Base-by-base conservation (phyloP, 2,797 vertebrate genomes). In the Phrynocephalus vlangalii region DNA sequence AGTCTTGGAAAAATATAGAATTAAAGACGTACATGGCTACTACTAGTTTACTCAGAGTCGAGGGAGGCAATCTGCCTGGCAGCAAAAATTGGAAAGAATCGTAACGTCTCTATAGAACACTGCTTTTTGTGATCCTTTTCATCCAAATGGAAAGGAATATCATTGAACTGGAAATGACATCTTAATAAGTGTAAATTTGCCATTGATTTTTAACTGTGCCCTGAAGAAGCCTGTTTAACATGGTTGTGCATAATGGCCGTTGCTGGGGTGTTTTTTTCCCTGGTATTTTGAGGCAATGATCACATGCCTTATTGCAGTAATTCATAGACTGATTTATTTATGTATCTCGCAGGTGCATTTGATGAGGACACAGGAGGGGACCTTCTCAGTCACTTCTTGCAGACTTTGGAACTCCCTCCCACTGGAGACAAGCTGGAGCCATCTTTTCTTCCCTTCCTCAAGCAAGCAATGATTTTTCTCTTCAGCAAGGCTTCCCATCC, bases 1-100 rank as follows among this genome's bases (percentile, higher is more conserved):
- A 97, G 97, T 96, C 79, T 60, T 52, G 95, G 92, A 94, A 97
- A 97, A 98, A 98, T 98, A 97, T 97, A 96, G 97, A 98, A 97
- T 96, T 96, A 97, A 96, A 97, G 96, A 95, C 95, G 94, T 93
- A 91, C 92, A 94, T 95, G 83, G 95, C 94, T 96, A 96, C 96
- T 96, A 94, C 97, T 96, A 79, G 94, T 82, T 95, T 95, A 95
- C 84, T 87, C 84, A 89, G 85, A 87, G 89, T 93, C 96, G 85
- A 68, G 0, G 87, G 87, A 93, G 85, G 91, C 95, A 91, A 94
- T 88, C 90, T 87, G 91, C 92, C 91, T 94, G 93, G 87, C 88
- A 92, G 75, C 76, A 75, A 90, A 44, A 92, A 92, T 87, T 87
- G 88, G 90, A 30, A 92, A 89, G 90, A 90, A 93, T 91, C 94